Percentiles rank a stretch among this genome's conserved stretches.
Evolutionary conservation across 2,888 invertebrate genomes (phyloP).

Genomic region (Folsomia candida): DNA sequence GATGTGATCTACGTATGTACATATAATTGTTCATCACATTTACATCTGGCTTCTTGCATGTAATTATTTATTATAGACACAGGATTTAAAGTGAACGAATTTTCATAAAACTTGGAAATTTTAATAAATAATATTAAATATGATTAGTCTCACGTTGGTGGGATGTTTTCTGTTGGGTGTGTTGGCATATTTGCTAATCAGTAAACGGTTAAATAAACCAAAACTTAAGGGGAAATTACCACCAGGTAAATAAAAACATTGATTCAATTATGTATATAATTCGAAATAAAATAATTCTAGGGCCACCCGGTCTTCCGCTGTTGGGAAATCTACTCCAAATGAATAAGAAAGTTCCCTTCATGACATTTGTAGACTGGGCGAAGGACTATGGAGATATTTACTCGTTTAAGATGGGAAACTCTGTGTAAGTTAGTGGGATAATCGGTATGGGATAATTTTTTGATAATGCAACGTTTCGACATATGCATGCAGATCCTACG

Average conservation of each 20-base stretch:
- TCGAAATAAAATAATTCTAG: background rate
- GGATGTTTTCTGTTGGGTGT: too few species aligned
- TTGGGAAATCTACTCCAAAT: slow-evolving; percentile 18
- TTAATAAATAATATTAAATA: too few species aligned
- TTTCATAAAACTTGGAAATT: too few species aligned
- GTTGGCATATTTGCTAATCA: too few species aligned
- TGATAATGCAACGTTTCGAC: background rate
- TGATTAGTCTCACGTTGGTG: too few species aligned
- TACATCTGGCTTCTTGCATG: too few species aligned
- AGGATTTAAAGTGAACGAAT: too few species aligned
- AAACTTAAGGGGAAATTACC: background rate
- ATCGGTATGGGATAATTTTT: background rate
- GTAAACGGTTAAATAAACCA: too few species aligned
- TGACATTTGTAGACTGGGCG: slow-evolving; percentile 20
- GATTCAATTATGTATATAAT: background rate
- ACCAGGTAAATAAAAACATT: background rate
- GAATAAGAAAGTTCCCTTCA: background rate
- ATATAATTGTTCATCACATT: too few species aligned
- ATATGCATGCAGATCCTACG: slow-evolving; percentile 3
- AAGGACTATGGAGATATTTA: slow-evolving; percentile 23
- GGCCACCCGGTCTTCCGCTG: slow-evolving; percentile 21
- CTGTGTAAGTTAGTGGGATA: slow-evolving; percentile 1
- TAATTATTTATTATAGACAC: too few species aligned
- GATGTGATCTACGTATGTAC: too few species aligned
- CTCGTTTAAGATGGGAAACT: slow-evolving; percentile 8